Conservation (phyloP, 2,113 vertebrate species). For the Microcebus ravelobensis region DNA sequence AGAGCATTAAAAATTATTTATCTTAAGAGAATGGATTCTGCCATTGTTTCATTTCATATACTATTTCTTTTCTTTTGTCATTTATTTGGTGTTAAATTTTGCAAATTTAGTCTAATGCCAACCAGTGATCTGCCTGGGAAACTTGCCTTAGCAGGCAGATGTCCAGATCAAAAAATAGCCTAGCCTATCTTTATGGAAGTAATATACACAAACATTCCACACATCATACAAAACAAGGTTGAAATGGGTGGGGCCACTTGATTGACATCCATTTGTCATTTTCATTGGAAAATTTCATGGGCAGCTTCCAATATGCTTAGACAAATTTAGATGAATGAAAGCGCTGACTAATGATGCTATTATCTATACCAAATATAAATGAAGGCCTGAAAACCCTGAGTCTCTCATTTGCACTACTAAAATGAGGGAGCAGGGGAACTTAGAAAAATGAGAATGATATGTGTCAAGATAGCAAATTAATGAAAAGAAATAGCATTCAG, state of each 20-base stretch:
- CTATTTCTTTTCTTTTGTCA: slow-evolving; percentile 58
- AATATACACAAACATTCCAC: slow-evolving; percentile 49
- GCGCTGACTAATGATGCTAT: slow-evolving; percentile 63
- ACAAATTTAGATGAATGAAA: slow-evolving; percentile 70
- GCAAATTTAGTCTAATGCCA: slow-evolving; percentile 63
- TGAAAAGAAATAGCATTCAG: slow-evolving; percentile 53
- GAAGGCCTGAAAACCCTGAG: slow-evolving; percentile 59
- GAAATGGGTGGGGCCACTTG: slow-evolving; percentile 44
- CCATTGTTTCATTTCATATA: slow-evolving; percentile 57
- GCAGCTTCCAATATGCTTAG: slow-evolving; percentile 64
- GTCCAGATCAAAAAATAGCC: slow-evolving; percentile 61
- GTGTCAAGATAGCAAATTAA: slow-evolving; percentile 52
- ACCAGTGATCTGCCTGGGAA: slow-evolving; percentile 67
- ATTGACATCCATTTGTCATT: slow-evolving; percentile 65
- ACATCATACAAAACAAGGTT: slow-evolving; percentile 70
- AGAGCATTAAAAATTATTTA: slow-evolving; percentile 53
- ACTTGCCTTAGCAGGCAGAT: slow-evolving; percentile 66
- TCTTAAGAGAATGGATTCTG: slow-evolving; percentile 55
- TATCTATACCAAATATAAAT: slow-evolving; percentile 55
- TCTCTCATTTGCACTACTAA: slow-evolving; percentile 40
- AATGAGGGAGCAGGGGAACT: slow-evolving; percentile 1
- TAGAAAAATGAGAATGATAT: slow-evolving; percentile 41
- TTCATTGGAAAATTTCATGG: slow-evolving; percentile 63
- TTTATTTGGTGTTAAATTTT: slow-evolving; percentile 64
- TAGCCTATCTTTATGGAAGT: slow-evolving; percentile 42